Conservation (phyloP, 2,797 vertebrate species). For the Brachyrhaphis roseni region DNA sequence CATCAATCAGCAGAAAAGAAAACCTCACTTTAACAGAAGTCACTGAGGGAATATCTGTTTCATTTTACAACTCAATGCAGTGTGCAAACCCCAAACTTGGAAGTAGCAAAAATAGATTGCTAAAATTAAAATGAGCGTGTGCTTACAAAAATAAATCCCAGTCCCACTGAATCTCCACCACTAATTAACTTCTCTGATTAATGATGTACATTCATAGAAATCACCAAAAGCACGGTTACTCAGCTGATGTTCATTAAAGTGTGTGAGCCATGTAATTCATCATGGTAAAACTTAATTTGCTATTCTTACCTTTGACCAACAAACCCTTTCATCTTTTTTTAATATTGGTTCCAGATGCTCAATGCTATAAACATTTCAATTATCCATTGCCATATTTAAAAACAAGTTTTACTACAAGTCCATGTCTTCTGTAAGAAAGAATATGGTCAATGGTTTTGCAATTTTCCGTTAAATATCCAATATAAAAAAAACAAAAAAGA, state of each 20-base stretch:
- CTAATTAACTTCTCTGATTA: background rate
- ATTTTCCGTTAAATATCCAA: background rate
- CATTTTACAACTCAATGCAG: background rate
- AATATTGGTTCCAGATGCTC: background rate
- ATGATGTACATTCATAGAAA: background rate
- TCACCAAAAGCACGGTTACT: background rate
- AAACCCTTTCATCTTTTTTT: background rate
- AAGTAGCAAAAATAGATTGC: slow-evolving; percentile 13
- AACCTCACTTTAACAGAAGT: background rate
- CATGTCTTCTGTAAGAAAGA: background rate
- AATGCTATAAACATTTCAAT: background rate
- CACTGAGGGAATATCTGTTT: background rate
- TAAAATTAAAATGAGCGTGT: slow-evolving; percentile 16
- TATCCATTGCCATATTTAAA: background rate
- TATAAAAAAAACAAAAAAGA: background rate
- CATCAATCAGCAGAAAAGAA: background rate
- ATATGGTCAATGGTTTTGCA: background rate
- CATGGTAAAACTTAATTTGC: background rate
- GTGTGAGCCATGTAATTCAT: background rate
- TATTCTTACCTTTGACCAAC: background rate
- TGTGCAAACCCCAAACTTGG: background rate
- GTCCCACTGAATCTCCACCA: slow-evolving; percentile 1
- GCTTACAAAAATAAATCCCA: slow-evolving; percentile 10
- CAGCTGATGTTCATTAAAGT: background rate
- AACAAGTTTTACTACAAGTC: background rate